Percentiles rank a stretch among this genome's conserved stretches.
phyloP scores from a whole-genome alignment of 1,140 invertebrate genomes.

The Sinella curviseta region DNA sequence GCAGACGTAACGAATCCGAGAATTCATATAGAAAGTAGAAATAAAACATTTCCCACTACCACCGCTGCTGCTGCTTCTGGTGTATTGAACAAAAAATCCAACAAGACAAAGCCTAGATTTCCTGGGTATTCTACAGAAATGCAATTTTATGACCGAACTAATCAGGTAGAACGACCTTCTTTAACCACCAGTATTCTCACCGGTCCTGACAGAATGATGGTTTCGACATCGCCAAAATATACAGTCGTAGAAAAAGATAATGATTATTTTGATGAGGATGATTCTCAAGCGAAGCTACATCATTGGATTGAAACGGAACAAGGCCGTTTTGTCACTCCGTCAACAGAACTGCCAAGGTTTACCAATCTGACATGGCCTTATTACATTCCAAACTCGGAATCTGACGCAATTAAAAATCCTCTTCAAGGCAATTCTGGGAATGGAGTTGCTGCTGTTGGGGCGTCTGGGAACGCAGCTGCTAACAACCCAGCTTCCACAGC shows the following conservation, averaged over 20 bases:
- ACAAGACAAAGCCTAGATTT: not conserved
- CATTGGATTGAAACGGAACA: slow-evolving; percentile 18
- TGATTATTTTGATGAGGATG: slow-evolving; percentile 24
- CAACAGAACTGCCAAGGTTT: not conserved
- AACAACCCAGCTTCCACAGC: not conserved
- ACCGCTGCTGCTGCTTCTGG: no score
- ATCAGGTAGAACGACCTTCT: not conserved
- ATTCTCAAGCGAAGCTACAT: not conserved
- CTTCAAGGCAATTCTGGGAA: not conserved
- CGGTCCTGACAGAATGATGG: not conserved
- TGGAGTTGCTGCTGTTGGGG: not conserved
- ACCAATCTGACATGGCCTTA: slow-evolving; percentile 11
- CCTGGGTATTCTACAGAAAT: not conserved
- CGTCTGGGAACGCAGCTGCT: not conserved
- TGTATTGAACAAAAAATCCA: no score
- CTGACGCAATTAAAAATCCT: not conserved
- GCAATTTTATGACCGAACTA: not conserved
- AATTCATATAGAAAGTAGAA: not conserved
- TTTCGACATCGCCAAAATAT: not conserved
- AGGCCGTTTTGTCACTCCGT: not conserved
- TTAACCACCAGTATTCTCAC: not conserved
- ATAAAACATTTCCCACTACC: no score
- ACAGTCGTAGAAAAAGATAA: not conserved
- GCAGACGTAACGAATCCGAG: not conserved
- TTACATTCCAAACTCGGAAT: not conserved